Percentiles rank a stretch among this genome's conserved stretches.
phyloP scores from a whole-genome alignment of 2,888 invertebrate species.

The Chalcosyrphus nemorum region DNA sequence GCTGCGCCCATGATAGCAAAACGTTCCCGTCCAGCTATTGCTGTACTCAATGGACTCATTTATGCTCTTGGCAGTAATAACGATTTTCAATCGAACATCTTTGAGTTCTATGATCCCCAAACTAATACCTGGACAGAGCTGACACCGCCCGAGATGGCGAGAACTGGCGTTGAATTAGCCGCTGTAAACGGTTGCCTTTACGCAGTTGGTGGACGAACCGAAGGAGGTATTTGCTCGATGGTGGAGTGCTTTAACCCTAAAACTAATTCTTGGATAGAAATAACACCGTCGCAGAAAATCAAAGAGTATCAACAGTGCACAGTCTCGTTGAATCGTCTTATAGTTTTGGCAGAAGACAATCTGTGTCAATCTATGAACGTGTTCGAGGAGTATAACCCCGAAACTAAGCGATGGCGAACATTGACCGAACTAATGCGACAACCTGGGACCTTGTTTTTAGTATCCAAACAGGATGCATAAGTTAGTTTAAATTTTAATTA shows the following conservation, averaged over 20 bases:
- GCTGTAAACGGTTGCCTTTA: neutral
- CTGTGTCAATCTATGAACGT: neutral
- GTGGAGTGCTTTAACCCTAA: conserved; percentile 24
- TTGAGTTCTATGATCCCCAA: conserved; percentile 23
- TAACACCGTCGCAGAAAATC: neutral
- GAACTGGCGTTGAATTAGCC: neutral
- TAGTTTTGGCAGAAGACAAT: neutral
- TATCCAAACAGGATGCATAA: too few species aligned
- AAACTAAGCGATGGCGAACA: conserved; percentile 14
- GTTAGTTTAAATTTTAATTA: too few species aligned
- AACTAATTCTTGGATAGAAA: neutral
- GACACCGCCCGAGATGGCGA: neutral
- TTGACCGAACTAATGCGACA: neutral
- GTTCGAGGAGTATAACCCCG: conserved; percentile 20
- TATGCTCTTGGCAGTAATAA: neutral
- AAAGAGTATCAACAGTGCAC: conserved; percentile 6
- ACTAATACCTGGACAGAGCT: conserved; percentile 21
- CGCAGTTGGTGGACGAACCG: conserved; percentile 15
- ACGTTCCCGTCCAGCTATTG: neutral
- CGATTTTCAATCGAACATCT: neutral
- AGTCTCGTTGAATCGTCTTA: neutral
- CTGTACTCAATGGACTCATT: conserved; percentile 7
- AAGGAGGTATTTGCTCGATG: neutral
- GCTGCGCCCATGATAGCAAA: neutral
- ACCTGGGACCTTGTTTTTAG: neutral